Conservation (phyloP, 2,113 vertebrate genomes). For the Coryphaenoides rupestris region DNA sequence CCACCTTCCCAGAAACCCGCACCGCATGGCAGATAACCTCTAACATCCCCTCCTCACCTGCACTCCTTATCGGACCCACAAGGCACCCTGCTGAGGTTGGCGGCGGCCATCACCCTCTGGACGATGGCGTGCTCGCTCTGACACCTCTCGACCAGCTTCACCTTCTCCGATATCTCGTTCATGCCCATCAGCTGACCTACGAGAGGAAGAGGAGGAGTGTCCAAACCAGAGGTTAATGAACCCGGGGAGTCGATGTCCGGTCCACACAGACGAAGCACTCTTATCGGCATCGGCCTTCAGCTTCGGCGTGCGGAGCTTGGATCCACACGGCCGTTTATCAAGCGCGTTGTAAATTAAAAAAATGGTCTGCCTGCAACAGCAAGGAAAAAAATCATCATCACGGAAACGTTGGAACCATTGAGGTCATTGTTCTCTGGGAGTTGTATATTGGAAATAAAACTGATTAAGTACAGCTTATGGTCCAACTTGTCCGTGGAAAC, state of each 20-base stretch:
- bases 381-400: too few species aligned
- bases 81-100: slow-evolving; percentile 90
- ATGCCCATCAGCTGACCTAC: slow-evolving; percentile 94
- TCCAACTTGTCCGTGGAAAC: too few species aligned
- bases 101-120: slow-evolving; percentile 82
- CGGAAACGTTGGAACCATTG: too few species aligned
- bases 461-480: too few species aligned
- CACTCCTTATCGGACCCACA: slow-evolving; percentile 88
- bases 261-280: not conserved
- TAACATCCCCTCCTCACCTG: slow-evolving; percentile 72
- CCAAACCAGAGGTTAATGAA: slow-evolving; percentile 1
- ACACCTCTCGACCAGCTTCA: slow-evolving; percentile 76
- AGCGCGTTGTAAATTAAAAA: too few species aligned
- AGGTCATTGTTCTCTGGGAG: too few species aligned
- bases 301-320: not conserved
- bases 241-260: too few species aligned
- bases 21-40: too few species aligned
- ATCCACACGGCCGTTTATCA: too few species aligned
- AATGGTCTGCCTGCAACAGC: too few species aligned
- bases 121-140: slow-evolving; percentile 83
- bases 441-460: too few species aligned
- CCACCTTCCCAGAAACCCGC: too few species aligned
- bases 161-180: slow-evolving; percentile 93
- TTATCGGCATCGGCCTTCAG: slow-evolving; percentile 2
- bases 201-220: slow-evolving; percentile 13